phyloP scores from a whole-genome alignment of 1,140 invertebrate genomes.

The Wiebesia pumilae region DNA sequence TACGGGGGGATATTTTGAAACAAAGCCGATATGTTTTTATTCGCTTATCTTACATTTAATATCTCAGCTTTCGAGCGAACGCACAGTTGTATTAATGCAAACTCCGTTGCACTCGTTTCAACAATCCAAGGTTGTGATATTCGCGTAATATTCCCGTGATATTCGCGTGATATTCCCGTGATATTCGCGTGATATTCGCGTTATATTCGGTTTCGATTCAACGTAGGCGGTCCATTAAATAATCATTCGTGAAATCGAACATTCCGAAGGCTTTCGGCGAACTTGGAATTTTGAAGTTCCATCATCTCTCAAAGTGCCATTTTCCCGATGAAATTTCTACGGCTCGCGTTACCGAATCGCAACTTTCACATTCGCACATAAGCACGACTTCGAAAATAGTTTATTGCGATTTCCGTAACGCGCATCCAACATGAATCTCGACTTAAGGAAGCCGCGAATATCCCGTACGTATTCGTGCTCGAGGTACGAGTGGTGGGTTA shows the following conservation, averaged over 20 bases:
- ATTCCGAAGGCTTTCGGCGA: neutral
- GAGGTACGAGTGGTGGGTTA: too few relatives aligned
- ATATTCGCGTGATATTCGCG: too few relatives aligned
- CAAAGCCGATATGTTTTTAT: neutral
- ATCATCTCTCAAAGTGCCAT: neutral
- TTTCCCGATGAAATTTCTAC: neutral
- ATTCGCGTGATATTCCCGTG: too few relatives aligned
- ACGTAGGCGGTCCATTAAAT: too few relatives aligned
- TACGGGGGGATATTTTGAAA: neutral
- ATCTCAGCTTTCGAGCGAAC: too few relatives aligned
- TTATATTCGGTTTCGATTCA: too few relatives aligned
- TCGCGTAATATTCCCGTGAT: too few relatives aligned
- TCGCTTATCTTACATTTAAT: too few relatives aligned
- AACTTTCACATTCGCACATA: neutral
- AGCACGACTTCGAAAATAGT: constrained; percentile 11
- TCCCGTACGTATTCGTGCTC: neutral
- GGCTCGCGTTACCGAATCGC: neutral
- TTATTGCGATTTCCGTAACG: neutral
- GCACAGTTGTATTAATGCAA: too few relatives aligned
- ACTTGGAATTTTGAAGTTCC: neutral
- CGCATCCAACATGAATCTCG: neutral
- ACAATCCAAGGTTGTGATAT: too few relatives aligned
- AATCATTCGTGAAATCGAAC: neutral
- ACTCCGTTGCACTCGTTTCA: too few relatives aligned
- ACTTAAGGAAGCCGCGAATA: neutral